A percentile compares a stretch with the other conserved stretches of the same genome.
phyloP scores from a whole-genome alignment of 2,888 invertebrate species.

The Eucriotettix oculatus region DNA sequence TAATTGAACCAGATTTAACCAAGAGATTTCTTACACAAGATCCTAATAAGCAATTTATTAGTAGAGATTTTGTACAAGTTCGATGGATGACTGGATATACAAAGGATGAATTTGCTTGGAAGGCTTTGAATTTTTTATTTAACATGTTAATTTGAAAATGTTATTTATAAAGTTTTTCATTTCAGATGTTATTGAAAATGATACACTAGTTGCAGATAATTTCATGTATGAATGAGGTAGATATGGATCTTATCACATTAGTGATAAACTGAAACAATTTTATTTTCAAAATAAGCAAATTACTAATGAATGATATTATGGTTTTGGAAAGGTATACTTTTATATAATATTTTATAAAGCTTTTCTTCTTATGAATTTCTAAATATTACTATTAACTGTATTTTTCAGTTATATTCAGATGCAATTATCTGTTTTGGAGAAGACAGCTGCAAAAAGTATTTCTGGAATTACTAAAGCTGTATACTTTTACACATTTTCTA shows the following conservation, averaged over 20 bases:
- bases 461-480: slow-evolving; percentile 36
- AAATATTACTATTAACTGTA: too few species aligned
- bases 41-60: slow-evolving; percentile 37
- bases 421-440: slow-evolving; percentile 38
- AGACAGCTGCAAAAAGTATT: slow-evolving; percentile 41
- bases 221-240: neutral
- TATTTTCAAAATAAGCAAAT: too few species aligned
- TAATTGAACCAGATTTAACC: slow-evolving; percentile 46
- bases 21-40: slow-evolving; percentile 45
- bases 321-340: too few species aligned
- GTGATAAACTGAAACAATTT: too few species aligned
- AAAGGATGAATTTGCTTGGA: slow-evolving; percentile 45
- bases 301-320: too few species aligned
- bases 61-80: slow-evolving; percentile 37
- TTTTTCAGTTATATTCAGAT: slow-evolving; percentile 37
- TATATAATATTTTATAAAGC: too few species aligned
- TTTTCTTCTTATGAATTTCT: too few species aligned
- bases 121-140: slow-evolving; percentile 36
- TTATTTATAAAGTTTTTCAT: neutral
- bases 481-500: slow-evolving; percentile 44
- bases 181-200: neutral
- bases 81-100: slow-evolving; percentile 50
- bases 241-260: too few species aligned
- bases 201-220: neutral
- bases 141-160: neutral